phyloP scores from a whole-genome alignment of 1,140 invertebrate genomes.

The Dolichoris vasculosae region DNA sequence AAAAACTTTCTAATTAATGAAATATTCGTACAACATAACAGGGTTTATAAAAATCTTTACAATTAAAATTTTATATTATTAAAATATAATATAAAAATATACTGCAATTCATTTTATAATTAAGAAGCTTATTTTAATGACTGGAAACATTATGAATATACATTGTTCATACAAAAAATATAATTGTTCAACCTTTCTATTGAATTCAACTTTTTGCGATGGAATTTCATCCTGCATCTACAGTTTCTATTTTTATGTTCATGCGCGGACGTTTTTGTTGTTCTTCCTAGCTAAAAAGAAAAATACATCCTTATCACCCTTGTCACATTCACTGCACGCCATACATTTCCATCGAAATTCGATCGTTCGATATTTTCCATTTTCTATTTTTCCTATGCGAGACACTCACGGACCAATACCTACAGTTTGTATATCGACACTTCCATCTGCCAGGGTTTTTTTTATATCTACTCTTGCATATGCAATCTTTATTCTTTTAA shows the following conservation, averaged over 20 bases:
- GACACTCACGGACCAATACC: slow-evolving; percentile 22
- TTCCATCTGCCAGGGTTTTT: slow-evolving; percentile 3
- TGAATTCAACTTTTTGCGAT: not conserved
- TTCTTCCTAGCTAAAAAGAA: not conserved
- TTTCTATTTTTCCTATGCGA: slow-evolving; percentile 36
- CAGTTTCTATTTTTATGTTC: not conserved
- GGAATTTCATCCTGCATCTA: slow-evolving; percentile 1
- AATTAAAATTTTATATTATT: no score
- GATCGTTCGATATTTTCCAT: slow-evolving; percentile 41
- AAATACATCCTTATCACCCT: slow-evolving; percentile 41
- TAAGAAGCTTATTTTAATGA: not conserved
- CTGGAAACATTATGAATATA: not conserved
- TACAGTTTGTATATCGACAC: slow-evolving; percentile 41
- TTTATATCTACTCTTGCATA: slow-evolving; percentile 6
- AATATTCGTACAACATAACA: no score
- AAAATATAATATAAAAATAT: no score
- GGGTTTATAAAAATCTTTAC: no score
- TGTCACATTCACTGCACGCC: slow-evolving; percentile 34
- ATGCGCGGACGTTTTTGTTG: not conserved
- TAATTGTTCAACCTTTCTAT: not conserved
- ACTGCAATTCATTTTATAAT: not conserved
- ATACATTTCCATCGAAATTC: slow-evolving; percentile 50
- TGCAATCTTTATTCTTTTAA: slow-evolving; percentile 8
- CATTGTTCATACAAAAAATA: not conserved
- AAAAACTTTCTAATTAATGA: no score